phyloP scores from a whole-genome alignment of 2,888 invertebrate genomes.

The Allolobophora icterica region DNA sequence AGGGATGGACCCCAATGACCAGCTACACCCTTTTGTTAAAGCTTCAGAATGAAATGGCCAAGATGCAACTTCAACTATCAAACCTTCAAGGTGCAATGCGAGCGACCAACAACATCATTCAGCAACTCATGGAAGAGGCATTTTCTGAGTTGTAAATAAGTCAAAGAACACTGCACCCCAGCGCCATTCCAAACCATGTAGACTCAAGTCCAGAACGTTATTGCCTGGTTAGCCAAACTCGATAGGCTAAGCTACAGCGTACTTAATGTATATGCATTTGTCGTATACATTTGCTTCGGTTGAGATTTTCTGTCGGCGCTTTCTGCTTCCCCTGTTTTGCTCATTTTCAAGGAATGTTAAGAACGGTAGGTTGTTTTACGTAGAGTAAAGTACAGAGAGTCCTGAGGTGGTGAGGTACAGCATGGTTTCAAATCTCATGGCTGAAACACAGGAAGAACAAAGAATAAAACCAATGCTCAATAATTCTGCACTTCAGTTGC shows the following conservation, averaged over 20 bases:
- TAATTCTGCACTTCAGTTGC: neutral
- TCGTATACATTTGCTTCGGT: neutral
- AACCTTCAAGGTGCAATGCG: constrained; percentile 20
- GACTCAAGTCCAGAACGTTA: neutral
- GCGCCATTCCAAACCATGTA: neutral
- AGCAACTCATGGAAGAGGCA: constrained; percentile 21
- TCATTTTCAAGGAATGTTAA: neutral
- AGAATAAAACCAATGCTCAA: neutral
- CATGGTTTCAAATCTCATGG: neutral
- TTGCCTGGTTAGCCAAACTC: neutral
- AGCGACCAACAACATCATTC: neutral
- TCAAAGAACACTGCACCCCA: neutral
- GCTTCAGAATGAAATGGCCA: constrained; percentile 18
- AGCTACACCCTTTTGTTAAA: neutral
- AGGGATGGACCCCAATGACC: constrained; percentile 3
- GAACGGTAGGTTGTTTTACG: neutral
- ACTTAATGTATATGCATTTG: neutral
- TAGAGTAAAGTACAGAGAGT: neutral
- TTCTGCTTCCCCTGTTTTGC: neutral
- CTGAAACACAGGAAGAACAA: constrained; percentile 4
- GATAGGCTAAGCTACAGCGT: neutral
- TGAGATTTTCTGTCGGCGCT: neutral
- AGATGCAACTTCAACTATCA: constrained; percentile 15
- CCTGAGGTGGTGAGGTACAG: neutral
- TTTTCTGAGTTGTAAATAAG: constrained; percentile 1